phyloP scores from a whole-genome alignment of 2,888 invertebrate species.

The Noctua fimbriata region DNA sequence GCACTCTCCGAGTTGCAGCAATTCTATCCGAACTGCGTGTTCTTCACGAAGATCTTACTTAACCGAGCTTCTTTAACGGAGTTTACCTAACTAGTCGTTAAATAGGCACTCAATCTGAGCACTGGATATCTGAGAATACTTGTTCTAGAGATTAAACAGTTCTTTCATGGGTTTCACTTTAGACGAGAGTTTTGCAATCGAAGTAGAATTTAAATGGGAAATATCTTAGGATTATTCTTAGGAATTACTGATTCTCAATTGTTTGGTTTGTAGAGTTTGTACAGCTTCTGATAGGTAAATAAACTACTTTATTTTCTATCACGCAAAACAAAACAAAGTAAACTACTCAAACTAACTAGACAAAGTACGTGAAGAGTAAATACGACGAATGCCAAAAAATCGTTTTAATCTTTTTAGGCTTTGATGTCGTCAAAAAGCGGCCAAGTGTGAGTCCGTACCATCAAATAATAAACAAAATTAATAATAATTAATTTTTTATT shows the following conservation, averaged over 20 bases:
- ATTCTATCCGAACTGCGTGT: not conserved
- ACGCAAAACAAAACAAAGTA: no score
- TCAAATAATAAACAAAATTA: no score
- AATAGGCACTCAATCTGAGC: slow-evolving; percentile 48
- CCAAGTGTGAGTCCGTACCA: no score
- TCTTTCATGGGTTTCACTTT: slow-evolving; percentile 13
- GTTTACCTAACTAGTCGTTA: slow-evolving; percentile 49
- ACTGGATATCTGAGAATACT: slow-evolving; percentile 26
- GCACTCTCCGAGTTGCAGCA: not conserved
- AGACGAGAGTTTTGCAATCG: not conserved
- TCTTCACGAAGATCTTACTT: slow-evolving; percentile 16
- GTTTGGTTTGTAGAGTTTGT: not conserved
- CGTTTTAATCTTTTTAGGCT: not conserved
- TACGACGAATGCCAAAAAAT: not conserved
- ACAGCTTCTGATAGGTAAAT: not conserved
- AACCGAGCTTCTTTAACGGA: slow-evolving; percentile 27
- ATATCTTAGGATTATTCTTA: not conserved
- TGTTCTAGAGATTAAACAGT: slow-evolving; percentile 31
- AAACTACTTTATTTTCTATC: not conserved
- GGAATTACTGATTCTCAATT: not conserved
- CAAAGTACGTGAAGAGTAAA: not conserved
- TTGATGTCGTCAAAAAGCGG: not conserved
- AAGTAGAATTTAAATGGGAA: not conserved
- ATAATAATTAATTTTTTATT: no score
- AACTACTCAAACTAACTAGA: no score